Conservation (phyloP, 2,888 invertebrate species). For the Ecdyonurus torrentis region DNA sequence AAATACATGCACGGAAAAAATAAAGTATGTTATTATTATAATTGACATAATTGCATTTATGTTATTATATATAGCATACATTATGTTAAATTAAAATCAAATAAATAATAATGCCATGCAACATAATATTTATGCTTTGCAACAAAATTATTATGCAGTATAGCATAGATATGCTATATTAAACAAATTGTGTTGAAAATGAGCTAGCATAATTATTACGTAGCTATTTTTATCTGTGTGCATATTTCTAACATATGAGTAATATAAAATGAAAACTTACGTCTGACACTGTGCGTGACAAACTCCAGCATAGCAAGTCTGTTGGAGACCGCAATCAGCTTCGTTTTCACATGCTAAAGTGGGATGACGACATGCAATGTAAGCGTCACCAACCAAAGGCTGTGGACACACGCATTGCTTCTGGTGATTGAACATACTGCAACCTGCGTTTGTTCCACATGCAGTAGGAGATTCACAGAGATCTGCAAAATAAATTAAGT, state of each 20-base stretch:
- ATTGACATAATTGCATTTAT: neutral
- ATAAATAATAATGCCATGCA: no score
- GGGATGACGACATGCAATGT: conserved; percentile 51
- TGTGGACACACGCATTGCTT: conserved; percentile 58
- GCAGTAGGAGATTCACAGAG: conserved; percentile 59
- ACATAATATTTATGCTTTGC: no score
- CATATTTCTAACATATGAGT: conserved; percentile 5
- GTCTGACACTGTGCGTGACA: conserved; percentile 64
- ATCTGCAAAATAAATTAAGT: conserved; percentile 24
- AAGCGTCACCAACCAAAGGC: conserved; percentile 56
- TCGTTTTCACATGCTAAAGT: conserved; percentile 43
- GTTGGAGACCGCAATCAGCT: conserved; percentile 49
- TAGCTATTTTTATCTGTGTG: no score
- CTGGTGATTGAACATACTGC: conserved; percentile 48
- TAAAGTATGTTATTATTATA: conserved; percentile 4
- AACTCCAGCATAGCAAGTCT: conserved; percentile 58
- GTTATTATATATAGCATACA: neutral
- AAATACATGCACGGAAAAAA: no score
- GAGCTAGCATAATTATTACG: no score
- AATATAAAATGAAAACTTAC: conserved; percentile 26
- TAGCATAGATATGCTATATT: conserved; percentile 3
- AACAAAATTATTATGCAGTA: no score
- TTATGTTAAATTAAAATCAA: no score
- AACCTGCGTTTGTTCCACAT: conserved; percentile 70
- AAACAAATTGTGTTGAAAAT: neutral